Evolutionary conservation across 1,140 invertebrate genomes (phyloP).

Genomic region (Littorina saxatilis): DNA sequence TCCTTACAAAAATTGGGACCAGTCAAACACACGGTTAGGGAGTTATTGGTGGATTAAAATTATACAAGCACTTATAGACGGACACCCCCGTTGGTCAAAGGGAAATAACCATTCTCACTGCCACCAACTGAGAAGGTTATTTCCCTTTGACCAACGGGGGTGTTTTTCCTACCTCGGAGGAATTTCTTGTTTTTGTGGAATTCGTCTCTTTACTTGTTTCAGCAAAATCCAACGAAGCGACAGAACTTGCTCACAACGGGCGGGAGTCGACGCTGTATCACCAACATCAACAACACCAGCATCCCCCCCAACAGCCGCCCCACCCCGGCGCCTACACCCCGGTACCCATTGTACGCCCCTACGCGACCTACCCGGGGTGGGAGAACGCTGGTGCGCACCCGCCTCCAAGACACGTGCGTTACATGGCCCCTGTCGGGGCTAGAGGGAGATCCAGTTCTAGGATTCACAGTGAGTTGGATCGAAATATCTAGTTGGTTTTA

Average conservation of each 20-base stretch:
- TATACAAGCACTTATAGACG: too few relatives aligned
- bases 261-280: background rate
- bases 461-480: conserved; percentile 2
- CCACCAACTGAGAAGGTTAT: too few relatives aligned
- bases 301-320: background rate
- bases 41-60: too few relatives aligned
- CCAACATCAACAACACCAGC: conserved; percentile 14
- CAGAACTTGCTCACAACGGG: background rate
- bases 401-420: background rate
- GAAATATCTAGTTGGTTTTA: too few relatives aligned
- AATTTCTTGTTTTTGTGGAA: too few relatives aligned
- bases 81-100: too few relatives aligned
- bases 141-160: too few relatives aligned
- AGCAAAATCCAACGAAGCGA: background rate
- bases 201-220: too few relatives aligned
- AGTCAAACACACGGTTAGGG: too few relatives aligned
- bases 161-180: too few relatives aligned
- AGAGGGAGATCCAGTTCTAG: background rate
- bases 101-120: too few relatives aligned
- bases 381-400: background rate
- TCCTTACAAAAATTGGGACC: too few relatives aligned
- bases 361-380: background rate
- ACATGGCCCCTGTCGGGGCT: background rate
- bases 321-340: background rate
- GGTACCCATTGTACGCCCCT: background rate